Percentiles rank a stretch among this genome's conserved stretches.
phyloP scores from a whole-genome alignment of 2,888 invertebrate species.

The Lochmaea crataegi region DNA sequence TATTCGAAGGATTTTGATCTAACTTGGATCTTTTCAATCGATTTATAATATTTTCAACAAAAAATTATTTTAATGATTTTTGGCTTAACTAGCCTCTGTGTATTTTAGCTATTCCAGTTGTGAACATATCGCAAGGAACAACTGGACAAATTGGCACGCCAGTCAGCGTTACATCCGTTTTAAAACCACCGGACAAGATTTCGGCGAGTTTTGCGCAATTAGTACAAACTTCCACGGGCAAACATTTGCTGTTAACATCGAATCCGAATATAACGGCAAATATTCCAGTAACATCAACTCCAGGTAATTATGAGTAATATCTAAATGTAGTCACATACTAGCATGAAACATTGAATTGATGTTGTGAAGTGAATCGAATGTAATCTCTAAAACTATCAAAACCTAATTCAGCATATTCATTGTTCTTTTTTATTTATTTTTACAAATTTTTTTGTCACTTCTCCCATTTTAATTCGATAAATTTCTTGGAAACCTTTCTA shows the following conservation, averaged over 20 bases:
- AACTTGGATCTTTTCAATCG: not conserved
- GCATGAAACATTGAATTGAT: too few relatives aligned
- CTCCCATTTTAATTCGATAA: conserved; percentile 49
- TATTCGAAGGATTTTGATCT: not conserved
- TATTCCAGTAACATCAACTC: conserved; percentile 60
- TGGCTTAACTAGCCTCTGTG: not conserved
- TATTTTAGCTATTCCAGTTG: conserved; percentile 66
- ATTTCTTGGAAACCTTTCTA: conserved; percentile 42
- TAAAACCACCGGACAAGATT: conserved; percentile 61
- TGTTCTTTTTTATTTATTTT: conserved; percentile 1
- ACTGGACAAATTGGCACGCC: conserved; percentile 53
- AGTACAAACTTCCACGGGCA: conserved; percentile 78
- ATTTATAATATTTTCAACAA: too few relatives aligned
- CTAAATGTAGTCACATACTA: too few relatives aligned
- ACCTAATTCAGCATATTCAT: too few relatives aligned
- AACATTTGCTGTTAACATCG: conserved; percentile 75
- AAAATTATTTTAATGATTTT: conserved; percentile 21
- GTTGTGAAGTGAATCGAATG: too few relatives aligned
- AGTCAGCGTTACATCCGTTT: conserved; percentile 58
- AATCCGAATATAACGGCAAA: conserved; percentile 62
- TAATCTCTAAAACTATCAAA: too few relatives aligned
- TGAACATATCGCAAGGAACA: conserved; percentile 54
- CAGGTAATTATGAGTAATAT: conserved; percentile 47
- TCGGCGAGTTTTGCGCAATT: conserved; percentile 71
- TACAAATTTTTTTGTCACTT: not conserved